Evolutionary conservation across 2,888 invertebrate species (phyloP).

Genomic region (Leuctra nigra): DNA sequence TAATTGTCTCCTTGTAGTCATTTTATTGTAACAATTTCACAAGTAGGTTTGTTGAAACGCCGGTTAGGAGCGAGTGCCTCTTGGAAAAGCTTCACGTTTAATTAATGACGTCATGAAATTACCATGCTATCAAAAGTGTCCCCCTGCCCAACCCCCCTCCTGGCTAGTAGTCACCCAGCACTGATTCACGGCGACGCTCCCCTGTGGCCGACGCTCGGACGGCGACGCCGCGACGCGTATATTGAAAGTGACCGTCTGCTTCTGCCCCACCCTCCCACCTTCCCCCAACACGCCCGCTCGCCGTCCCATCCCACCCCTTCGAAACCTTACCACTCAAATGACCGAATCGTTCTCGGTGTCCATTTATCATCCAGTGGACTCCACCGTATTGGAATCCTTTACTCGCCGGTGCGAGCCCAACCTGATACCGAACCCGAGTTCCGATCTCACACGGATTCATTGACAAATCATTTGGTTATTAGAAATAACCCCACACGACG

Average conservation of each 20-base stretch:
- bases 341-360: neutral
- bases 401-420: neutral
- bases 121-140: no score
- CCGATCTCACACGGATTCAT: no score
- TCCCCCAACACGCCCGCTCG: no score
- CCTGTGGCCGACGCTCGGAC: neutral
- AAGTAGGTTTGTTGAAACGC: no score
- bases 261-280: neutral
- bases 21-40: no score
- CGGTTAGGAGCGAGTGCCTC: no score
- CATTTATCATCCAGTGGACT: neutral
- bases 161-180: neutral
- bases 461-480: no score
- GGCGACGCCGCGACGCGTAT: neutral
- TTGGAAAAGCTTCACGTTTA: no score
- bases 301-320: neutral
- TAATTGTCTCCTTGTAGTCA: no score
- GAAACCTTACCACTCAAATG: constrained; percentile 5
- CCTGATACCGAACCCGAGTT: neutral
- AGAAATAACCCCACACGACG: no score
- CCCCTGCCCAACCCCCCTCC: neutral
- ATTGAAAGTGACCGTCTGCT: neutral
- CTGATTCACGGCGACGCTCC: neutral
- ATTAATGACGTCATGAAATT: no score
- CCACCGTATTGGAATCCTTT: constrained; percentile 1